These are phyloP conservation scores for Paramormyrops kingsleyae DNA, from an alignment of 2,113 vertebrate genomes.

Conservation along the genomic window DNA sequence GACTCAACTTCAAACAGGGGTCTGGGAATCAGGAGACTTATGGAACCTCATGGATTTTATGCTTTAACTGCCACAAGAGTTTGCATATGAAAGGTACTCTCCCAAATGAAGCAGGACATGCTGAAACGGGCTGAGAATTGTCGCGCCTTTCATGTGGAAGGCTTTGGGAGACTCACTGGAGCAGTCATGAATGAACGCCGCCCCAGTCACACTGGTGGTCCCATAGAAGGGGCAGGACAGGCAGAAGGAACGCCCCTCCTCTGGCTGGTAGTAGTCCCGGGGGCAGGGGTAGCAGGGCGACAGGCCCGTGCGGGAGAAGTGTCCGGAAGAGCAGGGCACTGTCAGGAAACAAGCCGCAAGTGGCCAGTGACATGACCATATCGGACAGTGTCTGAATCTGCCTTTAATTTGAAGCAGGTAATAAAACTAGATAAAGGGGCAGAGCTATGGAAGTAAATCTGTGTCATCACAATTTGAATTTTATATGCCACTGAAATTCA, in stretches of 20 bases:
- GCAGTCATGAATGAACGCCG: slow-evolving; percentile 84
- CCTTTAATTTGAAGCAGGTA: not conserved
- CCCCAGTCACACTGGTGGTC: slow-evolving; percentile 78
- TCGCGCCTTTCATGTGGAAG: not conserved
- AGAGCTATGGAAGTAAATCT: not conserved
- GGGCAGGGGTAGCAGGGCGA: slow-evolving; percentile 89
- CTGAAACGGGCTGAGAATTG: not conserved
- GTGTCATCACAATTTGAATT: too few species aligned
- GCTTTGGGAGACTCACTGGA: slow-evolving; percentile 71
- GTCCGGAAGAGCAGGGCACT: slow-evolving; percentile 84
- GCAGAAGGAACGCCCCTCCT: slow-evolving; percentile 86
- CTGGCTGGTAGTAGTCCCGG: slow-evolving; percentile 90
- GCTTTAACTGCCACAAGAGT: not conserved
- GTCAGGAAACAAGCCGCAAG: slow-evolving; percentile 24
- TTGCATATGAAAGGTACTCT: not conserved
- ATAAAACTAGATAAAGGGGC: not conserved
- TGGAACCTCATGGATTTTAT: not conserved
- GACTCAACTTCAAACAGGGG: not conserved
- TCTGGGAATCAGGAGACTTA: not conserved
- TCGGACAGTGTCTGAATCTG: not conserved
- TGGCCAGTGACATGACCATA: not conserved
- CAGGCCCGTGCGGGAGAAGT: slow-evolving; percentile 92
- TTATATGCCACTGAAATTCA: too few species aligned
- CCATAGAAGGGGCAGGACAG: slow-evolving; percentile 94
- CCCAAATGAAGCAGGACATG: not conserved